Evolutionary conservation across 2,888 invertebrate species (phyloP).

Genomic region (Anoplius nigerrimus): DNA sequence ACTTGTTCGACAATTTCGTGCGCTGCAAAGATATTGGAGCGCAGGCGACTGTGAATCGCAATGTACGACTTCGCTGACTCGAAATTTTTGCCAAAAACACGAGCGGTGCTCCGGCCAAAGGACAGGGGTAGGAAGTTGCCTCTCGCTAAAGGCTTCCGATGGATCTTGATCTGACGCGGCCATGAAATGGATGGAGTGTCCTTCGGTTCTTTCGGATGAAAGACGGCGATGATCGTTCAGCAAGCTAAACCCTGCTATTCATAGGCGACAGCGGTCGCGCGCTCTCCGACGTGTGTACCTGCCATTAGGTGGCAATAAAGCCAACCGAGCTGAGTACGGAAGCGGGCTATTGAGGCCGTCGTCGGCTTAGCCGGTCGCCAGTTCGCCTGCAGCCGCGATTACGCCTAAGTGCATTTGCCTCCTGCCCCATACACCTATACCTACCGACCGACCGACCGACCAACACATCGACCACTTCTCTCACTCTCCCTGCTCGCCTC

Average conservation of each 20-base stretch:
- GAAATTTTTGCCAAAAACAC: too few species aligned
- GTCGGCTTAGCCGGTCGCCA: constrained; percentile 56
- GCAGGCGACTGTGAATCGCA: too few species aligned
- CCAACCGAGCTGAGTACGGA: constrained; percentile 52
- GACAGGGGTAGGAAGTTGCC: too few species aligned
- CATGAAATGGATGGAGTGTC: too few species aligned
- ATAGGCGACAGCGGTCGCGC: constrained; percentile 2
- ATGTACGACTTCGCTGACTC: too few species aligned
- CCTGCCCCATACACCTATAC: constrained; percentile 27
- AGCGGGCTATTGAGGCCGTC: constrained; percentile 63
- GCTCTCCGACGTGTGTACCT: constrained; percentile 34
- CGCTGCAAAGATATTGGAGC: too few species aligned
- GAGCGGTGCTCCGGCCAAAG: too few species aligned
- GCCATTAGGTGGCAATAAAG: constrained; percentile 55
- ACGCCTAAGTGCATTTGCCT: constrained; percentile 65
- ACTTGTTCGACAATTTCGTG: too few species aligned
- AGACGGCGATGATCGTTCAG: neutral
- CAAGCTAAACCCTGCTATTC: constrained; percentile 1
- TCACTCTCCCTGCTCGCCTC: neutral
- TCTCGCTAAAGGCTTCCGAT: too few species aligned
- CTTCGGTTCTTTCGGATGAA: too few species aligned
- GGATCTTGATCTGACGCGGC: too few species aligned
- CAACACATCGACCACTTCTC: neutral
- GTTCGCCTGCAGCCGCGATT: constrained; percentile 58
- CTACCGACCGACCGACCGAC: neutral